Evolutionary conservation across 2,888 invertebrate genomes (phyloP).

Genomic region (Parnassius orleans): DNA sequence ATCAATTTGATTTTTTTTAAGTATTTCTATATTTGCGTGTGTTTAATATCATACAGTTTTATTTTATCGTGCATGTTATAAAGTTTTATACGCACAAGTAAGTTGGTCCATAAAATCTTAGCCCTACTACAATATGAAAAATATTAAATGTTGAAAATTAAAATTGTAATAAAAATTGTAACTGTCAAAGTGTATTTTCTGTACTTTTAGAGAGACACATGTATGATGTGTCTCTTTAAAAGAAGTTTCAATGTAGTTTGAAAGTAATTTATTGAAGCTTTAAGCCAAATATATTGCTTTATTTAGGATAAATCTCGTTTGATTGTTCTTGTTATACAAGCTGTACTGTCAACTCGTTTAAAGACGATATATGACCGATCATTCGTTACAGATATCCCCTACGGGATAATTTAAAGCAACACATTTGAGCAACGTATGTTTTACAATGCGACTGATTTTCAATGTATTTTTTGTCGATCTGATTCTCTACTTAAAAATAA

Average conservation of each 20-base stretch:
- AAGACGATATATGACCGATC: slow-evolving; percentile 53
- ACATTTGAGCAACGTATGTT: slow-evolving; percentile 54
- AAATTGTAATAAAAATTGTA: too few relatives aligned
- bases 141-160: too few relatives aligned
- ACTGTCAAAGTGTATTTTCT: too few relatives aligned
- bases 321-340: slow-evolving; percentile 18
- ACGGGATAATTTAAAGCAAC: slow-evolving; percentile 52
- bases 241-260: slow-evolving; percentile 4
- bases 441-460: slow-evolving; percentile 40
- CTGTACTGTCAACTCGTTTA: slow-evolving; percentile 39
- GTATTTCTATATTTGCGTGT: too few relatives aligned
- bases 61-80: too few relatives aligned
- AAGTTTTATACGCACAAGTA: too few relatives aligned
- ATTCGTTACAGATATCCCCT: slow-evolving; percentile 63
- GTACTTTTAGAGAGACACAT: too few relatives aligned
- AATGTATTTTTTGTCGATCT: slow-evolving; percentile 6
- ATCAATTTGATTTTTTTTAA: too few relatives aligned
- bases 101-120: too few relatives aligned
- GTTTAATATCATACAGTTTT: too few relatives aligned
- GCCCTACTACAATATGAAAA: too few relatives aligned
- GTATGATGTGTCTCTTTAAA: too few relatives aligned
- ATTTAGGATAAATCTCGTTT: slow-evolving; percentile 24
- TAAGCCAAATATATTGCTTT: slow-evolving; percentile 19
- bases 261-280: slow-evolving; percentile 21
- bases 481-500: slow-evolving; percentile 4